Evolutionary conservation across 35 echinoderm and acorn worm genomes (phyloP), one percentile per base, ranked within the genome.

Genomic region (Antedon bifida): DNA sequence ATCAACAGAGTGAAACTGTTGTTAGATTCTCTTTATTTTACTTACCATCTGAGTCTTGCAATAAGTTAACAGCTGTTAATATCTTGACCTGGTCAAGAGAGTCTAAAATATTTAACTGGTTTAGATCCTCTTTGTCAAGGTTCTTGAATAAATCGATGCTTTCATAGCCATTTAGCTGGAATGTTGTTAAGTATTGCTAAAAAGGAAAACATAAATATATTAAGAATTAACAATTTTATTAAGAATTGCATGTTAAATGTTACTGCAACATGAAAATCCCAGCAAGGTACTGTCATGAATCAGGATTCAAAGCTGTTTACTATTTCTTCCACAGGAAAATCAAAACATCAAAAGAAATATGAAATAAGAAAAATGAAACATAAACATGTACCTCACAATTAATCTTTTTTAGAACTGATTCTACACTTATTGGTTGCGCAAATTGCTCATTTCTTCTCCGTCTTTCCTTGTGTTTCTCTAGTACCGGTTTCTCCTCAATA

Each of bases 131-230:
- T 36, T 91, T 83, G 0, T 84, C 80, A 23, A 96, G 45, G 26
- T 89, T 74, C 74, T 96, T 96, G 75, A 96, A 96, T 39, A 85
- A 75, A 44, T 84, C 83, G 36, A 96, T 36, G 5, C 86, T 89
- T 38, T 86, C 87, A 35, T 92, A 76, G 45, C 91, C 89, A n/a
- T 89, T 82, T 0, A 91, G 33, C 51, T 83, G 74, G 74, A 96
- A 86, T 35, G 77, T 82, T 73, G 86, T 78, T 30, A 82, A 86
- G 80, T 96, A 96, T 77, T 81, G 75, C 93, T 96, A 84, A n/a
- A n/a, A n/a, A n/a, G n/a, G n/a, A n/a, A n/a, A n/a, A n/a, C n/a
- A n/a, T n/a, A n/a, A n/a, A 16, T 31, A 34, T 30, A 46, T 3
- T 56, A 42, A 16, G 30, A 82, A 32, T 13, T 16, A 39, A 30